A percentile compares a stretch with the other conserved stretches of the same genome.
Evolutionary conservation across 2,888 invertebrate genomes (phyloP).

Genomic region (Cerceris ruficornis): DNA sequence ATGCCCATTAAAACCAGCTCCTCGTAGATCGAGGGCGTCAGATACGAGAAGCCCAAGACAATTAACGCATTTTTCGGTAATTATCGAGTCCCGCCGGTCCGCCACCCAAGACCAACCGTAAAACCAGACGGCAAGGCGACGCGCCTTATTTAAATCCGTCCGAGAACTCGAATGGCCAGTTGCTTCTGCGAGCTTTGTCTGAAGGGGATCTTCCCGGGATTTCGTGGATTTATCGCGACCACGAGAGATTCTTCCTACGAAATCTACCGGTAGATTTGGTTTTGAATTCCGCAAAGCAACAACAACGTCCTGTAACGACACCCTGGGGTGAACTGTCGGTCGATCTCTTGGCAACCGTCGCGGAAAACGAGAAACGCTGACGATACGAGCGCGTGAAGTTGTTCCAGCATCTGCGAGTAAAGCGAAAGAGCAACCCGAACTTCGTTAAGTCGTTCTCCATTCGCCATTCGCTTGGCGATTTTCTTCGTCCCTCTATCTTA

Average conservation of each 20-base stretch:
- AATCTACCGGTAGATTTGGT: slow-evolving; percentile 27
- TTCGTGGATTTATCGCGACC: slow-evolving; percentile 12
- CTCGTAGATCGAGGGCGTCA: slow-evolving; percentile 52
- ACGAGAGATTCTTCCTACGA: not conserved
- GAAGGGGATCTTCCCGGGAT: slow-evolving; percentile 24
- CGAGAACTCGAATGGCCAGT: slow-evolving; percentile 33
- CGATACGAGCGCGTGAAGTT: slow-evolving; percentile 16
- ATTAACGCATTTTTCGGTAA: slow-evolving; percentile 70
- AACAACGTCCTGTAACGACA: not conserved
- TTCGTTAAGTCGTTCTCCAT: slow-evolving; percentile 33
- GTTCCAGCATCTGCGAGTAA: slow-evolving; percentile 12
- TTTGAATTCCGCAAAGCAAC: not conserved
- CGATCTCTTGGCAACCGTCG: slow-evolving; percentile 27
- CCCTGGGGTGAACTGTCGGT: not conserved
- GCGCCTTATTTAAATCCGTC: slow-evolving; percentile 27
- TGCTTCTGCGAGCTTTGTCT: slow-evolving; percentile 18
- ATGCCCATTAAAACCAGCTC: slow-evolving; percentile 45
- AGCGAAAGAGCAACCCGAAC: slow-evolving; percentile 26
- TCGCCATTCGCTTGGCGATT: slow-evolving; percentile 51
- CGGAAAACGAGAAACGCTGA: slow-evolving; percentile 39
- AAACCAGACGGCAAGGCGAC: slow-evolving; percentile 5
- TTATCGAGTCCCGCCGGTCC: slow-evolving; percentile 50
- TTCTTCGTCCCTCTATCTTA: slow-evolving; percentile 23
- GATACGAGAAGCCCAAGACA: slow-evolving; percentile 52
- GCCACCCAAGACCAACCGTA: slow-evolving; percentile 26